Evolutionary conservation across 1,140 invertebrate genomes (phyloP).

Genomic region (Cotesia vestalis): DNA sequence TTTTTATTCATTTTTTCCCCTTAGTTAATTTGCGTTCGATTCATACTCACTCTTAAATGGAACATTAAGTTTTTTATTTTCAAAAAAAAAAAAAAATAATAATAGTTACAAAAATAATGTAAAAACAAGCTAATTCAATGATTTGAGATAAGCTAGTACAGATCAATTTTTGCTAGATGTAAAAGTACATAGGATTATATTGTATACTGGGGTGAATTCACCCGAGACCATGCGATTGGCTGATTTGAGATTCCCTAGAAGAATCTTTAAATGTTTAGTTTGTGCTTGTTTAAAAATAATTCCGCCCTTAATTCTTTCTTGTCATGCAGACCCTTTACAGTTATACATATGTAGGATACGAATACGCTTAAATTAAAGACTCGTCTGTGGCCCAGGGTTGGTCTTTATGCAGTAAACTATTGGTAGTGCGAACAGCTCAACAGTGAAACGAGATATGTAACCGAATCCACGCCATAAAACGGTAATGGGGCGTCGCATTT

Average conservation of each 20-base stretch:
- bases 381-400: background rate
- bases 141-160: constrained; percentile 7
- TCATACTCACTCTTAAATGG: no score
- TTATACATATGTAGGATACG: background rate
- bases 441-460: constrained; percentile 65
- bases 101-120: constrained; percentile 10
- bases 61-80: background rate
- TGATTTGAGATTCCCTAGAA: background rate
- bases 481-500: constrained; percentile 65
- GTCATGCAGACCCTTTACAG: background rate
- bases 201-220: background rate
- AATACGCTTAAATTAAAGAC: background rate
- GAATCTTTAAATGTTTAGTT: background rate
- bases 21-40: no score
- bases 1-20: background rate
- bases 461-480: constrained; percentile 62
- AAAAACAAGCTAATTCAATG: constrained; percentile 5
- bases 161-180: background rate
- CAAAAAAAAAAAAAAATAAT: background rate
- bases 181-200: background rate
- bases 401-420: constrained; percentile 35
- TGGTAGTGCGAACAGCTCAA: constrained; percentile 59
- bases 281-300: constrained; percentile 28
- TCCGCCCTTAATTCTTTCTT: constrained; percentile 14
- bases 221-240: background rate